Evolutionary conservation across 2,888 invertebrate species (phyloP).

Genomic region (Lordiphosa andalusiaca): DNA sequence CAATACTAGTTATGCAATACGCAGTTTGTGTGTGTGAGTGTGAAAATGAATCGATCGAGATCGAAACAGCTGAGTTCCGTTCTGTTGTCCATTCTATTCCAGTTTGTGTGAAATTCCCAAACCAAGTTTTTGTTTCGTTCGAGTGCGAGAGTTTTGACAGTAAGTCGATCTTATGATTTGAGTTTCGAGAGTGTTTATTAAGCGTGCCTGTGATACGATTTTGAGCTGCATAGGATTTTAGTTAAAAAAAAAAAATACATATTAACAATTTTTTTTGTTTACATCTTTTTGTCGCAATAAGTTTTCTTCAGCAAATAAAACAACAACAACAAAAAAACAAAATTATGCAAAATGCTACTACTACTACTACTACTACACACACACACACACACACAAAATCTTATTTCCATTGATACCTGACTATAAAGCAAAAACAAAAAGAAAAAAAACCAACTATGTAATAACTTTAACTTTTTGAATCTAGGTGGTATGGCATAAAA

Average conservation of each 20-base stretch:
- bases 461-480: constrained; percentile 40
- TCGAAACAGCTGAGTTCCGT: background rate
- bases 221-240: constrained; percentile 70
- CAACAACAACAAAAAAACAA: too few species aligned
- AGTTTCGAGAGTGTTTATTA: constrained; percentile 30
- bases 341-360: background rate
- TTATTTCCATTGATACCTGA: constrained; percentile 70
- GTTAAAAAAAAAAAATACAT: constrained; percentile 41
- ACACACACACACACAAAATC: constrained; percentile 9
- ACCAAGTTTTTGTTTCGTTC: constrained; percentile 1
- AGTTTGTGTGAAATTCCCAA: constrained; percentile 6
- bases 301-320: constrained; percentile 24
- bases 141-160: constrained; percentile 27
- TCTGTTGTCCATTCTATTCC: too few species aligned
- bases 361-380: background rate
- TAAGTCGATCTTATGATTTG: constrained; percentile 4
- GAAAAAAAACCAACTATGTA: constrained; percentile 12
- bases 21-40: constrained; percentile 16
- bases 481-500: constrained; percentile 36
- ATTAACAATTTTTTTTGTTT: constrained; percentile 37
- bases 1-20: constrained; percentile 27
- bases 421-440: constrained; percentile 41
- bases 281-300: constrained; percentile 6
- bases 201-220: constrained; percentile 81
- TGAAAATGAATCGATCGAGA: constrained; percentile 2